Evolutionary conservation across 64 coral and sea anemone species (phyloP).

Genomic region (Catalaphyllia jardinei): DNA sequence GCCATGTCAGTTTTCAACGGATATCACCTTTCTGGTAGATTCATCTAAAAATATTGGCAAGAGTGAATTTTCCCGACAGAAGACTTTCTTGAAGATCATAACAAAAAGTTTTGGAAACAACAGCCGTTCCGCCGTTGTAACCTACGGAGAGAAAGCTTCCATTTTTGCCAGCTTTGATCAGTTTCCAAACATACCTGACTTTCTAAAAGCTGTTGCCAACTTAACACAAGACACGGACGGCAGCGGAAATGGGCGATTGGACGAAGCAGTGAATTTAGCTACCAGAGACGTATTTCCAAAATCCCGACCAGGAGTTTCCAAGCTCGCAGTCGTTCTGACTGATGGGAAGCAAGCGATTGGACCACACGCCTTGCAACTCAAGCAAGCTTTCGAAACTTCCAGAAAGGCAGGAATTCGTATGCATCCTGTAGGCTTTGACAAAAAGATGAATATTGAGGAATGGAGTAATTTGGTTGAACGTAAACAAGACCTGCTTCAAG

Average conservation of each 20-base stretch:
- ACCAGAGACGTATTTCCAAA: conserved; percentile 12
- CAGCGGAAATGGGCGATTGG: neutral
- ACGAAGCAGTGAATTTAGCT: conserved; percentile 34
- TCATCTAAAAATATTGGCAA: conserved; percentile 43
- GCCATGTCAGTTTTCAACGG: conserved; percentile 45
- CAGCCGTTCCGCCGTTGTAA: conserved; percentile 3
- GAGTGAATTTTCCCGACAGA: conserved; percentile 45
- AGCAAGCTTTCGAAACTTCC: neutral
- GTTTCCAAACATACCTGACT: conserved; percentile 3
- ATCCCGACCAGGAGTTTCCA: neutral
- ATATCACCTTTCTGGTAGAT: conserved; percentile 68
- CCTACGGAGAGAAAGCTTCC: neutral
- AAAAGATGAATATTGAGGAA: neutral
- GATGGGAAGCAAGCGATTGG: conserved; percentile 26
- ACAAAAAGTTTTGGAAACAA: conserved; percentile 9
- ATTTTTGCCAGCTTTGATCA: conserved; percentile 11
- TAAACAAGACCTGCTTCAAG: conserved; percentile 27
- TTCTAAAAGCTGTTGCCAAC: conserved; percentile 6
- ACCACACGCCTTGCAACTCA: neutral
- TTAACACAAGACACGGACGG: neutral
- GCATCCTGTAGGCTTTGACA: conserved; percentile 31
- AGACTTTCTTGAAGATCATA: conserved; percentile 53
- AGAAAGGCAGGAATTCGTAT: conserved; percentile 14
- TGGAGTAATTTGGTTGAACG: neutral
- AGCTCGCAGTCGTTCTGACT: conserved; percentile 33